Percentiles rank a stretch among this genome's conserved stretches.
Evolutionary conservation across 2,113 vertebrate species (phyloP).

Genomic region (Nanger granti): DNA sequence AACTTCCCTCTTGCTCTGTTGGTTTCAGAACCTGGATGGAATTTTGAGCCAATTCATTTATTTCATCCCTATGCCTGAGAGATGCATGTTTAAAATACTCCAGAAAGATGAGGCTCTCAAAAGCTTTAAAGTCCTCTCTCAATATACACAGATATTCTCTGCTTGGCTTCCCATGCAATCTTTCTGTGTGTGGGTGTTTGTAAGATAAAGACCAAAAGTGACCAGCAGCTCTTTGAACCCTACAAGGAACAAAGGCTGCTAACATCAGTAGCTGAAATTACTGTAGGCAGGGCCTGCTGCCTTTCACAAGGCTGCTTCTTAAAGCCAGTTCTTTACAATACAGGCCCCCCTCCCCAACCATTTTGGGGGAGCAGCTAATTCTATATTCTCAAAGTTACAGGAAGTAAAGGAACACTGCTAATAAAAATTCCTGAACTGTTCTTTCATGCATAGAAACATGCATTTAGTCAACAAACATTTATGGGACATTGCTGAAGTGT

Average conservation of each 20-base stretch:
- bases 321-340: neutral
- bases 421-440: neutral
- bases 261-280: neutral
- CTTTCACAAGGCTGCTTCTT: neutral
- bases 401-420: neutral
- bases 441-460: neutral
- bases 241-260: neutral
- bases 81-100: neutral
- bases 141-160: neutral
- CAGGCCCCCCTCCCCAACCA: neutral
- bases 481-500: neutral
- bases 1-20: neutral
- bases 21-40: neutral
- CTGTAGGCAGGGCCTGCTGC: neutral
- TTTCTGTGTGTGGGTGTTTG: neutral
- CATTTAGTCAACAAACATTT: neutral
- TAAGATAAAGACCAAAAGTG: conserved; percentile 24
- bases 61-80: neutral
- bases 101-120: conserved; percentile 6
- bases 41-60: neutral
- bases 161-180: neutral
- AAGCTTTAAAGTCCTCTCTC: neutral
- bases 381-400: neutral
- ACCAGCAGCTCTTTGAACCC: neutral
- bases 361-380: neutral